A percentile compares a stretch with the other conserved stretches of the same genome.
Evolutionary conservation across 1,140 invertebrate species (phyloP).

Genomic region (Chelonus insularis): DNA sequence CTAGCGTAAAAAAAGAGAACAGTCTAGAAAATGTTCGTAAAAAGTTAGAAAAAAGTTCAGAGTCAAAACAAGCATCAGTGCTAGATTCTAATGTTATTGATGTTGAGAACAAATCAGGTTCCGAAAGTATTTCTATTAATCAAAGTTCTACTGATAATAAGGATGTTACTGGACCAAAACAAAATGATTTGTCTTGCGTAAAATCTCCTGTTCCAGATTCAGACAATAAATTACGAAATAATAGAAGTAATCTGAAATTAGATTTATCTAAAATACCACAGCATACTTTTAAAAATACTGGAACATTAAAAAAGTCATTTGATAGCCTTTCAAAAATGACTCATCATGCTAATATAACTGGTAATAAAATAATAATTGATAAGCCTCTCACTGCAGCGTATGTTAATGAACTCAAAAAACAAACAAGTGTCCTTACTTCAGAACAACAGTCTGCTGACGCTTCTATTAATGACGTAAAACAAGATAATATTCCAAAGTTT

Average conservation of each 20-base stretch:
- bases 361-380: conserved; percentile 44
- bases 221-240: neutral
- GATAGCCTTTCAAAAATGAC: conserved; percentile 38
- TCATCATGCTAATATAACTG: conserved; percentile 41
- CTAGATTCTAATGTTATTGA: neutral
- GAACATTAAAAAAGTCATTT: conserved; percentile 6
- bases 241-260: conserved; percentile 63
- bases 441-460: too few species aligned
- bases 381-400: conserved; percentile 39
- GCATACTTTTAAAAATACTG: conserved; percentile 44
- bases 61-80: neutral
- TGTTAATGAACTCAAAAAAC: conserved; percentile 35
- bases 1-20: conserved; percentile 30
- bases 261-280: conserved; percentile 68
- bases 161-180: too few species aligned
- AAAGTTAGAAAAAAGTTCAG: conserved; percentile 16
- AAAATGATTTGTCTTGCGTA: neutral
- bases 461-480: too few species aligned
- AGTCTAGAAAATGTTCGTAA: conserved; percentile 20
- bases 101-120: neutral
- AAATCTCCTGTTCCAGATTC: neutral
- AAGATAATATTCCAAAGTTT: too few species aligned
- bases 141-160: neutral
- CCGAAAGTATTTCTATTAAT: neutral
- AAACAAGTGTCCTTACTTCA: conserved; percentile 8